These are phyloP conservation scores for Calephelis virginiensis DNA, from an alignment of 1,140 invertebrate genomes.

Conservation along the genomic window DNA sequence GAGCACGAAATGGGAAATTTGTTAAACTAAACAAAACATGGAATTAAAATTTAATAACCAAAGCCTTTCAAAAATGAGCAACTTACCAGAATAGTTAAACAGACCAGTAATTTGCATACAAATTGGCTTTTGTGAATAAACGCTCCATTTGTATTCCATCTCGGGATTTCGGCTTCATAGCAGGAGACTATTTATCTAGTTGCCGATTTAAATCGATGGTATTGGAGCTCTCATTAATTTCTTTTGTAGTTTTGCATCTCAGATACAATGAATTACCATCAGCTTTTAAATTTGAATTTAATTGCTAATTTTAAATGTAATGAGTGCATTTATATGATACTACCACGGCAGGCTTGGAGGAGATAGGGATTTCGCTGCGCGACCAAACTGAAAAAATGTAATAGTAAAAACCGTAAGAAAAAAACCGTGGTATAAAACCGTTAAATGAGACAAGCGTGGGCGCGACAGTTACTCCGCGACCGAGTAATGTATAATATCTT, in stretches of 20 bases:
- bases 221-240: slow-evolving; percentile 16
- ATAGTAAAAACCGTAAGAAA: too few species aligned
- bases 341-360: too few species aligned
- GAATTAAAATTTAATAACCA: slow-evolving; percentile 40
- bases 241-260: background rate
- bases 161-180: slow-evolving; percentile 63
- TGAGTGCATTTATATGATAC: too few species aligned
- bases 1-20: background rate
- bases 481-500: too few species aligned
- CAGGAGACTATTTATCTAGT: slow-evolving; percentile 69
- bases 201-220: slow-evolving; percentile 65
- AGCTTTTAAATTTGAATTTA: too few species aligned
- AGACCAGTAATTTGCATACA: slow-evolving; percentile 75
- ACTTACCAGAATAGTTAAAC: slow-evolving; percentile 77
- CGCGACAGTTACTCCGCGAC: too few species aligned
- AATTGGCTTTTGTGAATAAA: slow-evolving; percentile 77
- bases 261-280: background rate
- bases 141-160: slow-evolving; percentile 76
- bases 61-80: slow-evolving; percentile 74
- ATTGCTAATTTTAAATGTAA: too few species aligned
- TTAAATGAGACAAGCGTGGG: too few species aligned
- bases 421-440: too few species aligned
- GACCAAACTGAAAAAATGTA: too few species aligned
- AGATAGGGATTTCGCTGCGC: too few species aligned
- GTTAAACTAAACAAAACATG: background rate